A percentile compares a stretch with the other conserved stretches of the same genome.
These are phyloP conservation scores for Urosaurus nigricauda DNA, from an alignment of 2,797 vertebrate genomes.

Conservation along the genomic window DNA sequence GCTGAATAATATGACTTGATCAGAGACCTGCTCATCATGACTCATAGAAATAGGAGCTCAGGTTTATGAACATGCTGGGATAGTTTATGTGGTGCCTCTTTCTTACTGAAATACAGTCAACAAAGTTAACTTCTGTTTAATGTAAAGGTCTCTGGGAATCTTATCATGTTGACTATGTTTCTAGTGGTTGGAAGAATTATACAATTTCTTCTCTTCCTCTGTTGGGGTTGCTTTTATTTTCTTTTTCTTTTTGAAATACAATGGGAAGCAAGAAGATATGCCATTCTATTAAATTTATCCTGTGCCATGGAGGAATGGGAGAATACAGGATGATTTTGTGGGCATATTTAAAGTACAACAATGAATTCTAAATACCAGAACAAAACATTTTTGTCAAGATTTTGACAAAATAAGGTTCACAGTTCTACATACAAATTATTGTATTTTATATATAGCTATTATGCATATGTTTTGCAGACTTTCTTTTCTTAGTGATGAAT, in stretches of 20 bases:
- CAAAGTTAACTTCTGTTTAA: conserved; percentile 13
- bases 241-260: neutral
- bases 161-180: neutral
- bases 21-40: neutral
- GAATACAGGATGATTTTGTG: neutral
- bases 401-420: neutral
- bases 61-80: neutral
- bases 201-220: neutral
- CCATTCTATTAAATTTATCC: neutral
- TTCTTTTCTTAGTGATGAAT: neutral
- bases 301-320: no score
- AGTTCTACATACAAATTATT: neutral
- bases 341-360: neutral
- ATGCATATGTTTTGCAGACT: neutral
- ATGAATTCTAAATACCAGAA: neutral
- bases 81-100: neutral
- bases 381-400: neutral
- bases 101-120: conserved; percentile 10
- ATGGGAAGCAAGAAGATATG: neutral
- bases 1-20: neutral
- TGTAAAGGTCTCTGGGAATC: neutral
- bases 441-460: neutral
- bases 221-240: neutral
- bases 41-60: neutral
- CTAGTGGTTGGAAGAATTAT: neutral